A percentile compares a stretch with the other conserved stretches of the same genome.
Evolutionary conservation across 2,113 vertebrate species (phyloP).

Genomic region (Eptatretus burgeri): DNA sequence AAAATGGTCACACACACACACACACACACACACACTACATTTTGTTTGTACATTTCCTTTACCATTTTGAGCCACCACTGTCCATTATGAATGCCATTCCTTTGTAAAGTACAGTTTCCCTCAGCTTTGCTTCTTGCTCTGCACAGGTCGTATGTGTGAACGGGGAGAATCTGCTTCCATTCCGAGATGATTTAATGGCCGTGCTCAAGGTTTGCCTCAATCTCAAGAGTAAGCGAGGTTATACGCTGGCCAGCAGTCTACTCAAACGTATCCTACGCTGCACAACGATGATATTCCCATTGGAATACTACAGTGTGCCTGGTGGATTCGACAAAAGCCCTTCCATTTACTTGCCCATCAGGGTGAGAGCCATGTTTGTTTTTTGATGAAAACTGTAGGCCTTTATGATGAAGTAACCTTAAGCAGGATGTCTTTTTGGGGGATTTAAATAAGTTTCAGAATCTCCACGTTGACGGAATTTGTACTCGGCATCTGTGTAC

Average conservation of each 20-base stretch:
- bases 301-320: constrained; percentile 85
- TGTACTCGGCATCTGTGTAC: too few species aligned
- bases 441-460: too few species aligned
- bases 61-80: background rate
- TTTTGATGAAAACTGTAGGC: too few species aligned
- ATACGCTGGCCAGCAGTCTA: constrained; percentile 76
- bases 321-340: constrained; percentile 58
- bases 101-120: background rate
- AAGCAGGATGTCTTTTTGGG: too few species aligned
- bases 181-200: constrained; percentile 52
- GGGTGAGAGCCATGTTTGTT: constrained; percentile 29
- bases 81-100: constrained; percentile 9
- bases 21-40: too few species aligned
- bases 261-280: constrained; percentile 78
- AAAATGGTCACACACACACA: too few species aligned
- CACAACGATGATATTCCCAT: constrained; percentile 68
- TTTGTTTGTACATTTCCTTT: background rate
- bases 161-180: constrained; percentile 58
- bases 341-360: constrained; percentile 69
- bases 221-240: constrained; percentile 83
- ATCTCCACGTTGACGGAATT: too few species aligned
- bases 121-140: background rate
- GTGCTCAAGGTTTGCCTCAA: constrained; percentile 58
- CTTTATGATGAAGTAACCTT: too few species aligned
- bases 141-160: constrained; percentile 69